These are phyloP conservation scores for Myopa testacea DNA, from an alignment of 2,888 invertebrate genomes.

Conservation along the genomic window DNA sequence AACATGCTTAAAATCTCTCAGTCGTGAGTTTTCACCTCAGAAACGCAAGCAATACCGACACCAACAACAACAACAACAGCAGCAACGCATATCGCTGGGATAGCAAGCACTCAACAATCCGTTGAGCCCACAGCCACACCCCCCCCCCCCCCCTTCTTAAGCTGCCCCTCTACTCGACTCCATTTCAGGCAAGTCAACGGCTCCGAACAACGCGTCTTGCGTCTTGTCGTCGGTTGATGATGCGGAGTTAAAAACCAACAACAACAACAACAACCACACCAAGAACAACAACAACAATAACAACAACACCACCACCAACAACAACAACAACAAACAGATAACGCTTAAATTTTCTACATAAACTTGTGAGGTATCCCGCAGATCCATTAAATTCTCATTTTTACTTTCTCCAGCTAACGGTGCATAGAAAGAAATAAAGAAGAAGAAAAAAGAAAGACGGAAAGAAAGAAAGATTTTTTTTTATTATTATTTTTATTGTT, in stretches of 20 bases:
- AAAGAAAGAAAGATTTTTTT: constrained; percentile 7
- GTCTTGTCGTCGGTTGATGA: background rate
- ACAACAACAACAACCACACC: background rate
- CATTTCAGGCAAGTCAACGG: constrained; percentile 20
- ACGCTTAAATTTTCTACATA: constrained; percentile 17
- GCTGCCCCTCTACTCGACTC: background rate
- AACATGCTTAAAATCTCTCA: background rate
- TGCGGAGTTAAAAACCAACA: background rate
- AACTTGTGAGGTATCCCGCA: constrained; percentile 18
- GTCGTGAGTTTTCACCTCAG: background rate
- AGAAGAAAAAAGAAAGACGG: background rate
- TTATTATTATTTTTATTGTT: background rate
- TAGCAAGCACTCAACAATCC: too few relatives aligned
- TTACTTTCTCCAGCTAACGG: constrained; percentile 36
- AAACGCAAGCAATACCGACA: background rate
- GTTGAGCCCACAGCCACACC: too few relatives aligned
- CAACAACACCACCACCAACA: constrained; percentile 6
- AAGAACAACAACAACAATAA: constrained; percentile 14
- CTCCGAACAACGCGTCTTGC: constrained; percentile 8
- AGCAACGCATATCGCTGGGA: background rate
- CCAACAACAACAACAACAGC: background rate
- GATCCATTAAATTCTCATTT: constrained; percentile 40
- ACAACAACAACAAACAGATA: background rate
- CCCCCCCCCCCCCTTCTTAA: background rate
- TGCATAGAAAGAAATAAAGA: constrained; percentile 1